Evolutionary conservation across 1,140 invertebrate species (phyloP).

Genomic region (Anoplolepis gracilipes): DNA sequence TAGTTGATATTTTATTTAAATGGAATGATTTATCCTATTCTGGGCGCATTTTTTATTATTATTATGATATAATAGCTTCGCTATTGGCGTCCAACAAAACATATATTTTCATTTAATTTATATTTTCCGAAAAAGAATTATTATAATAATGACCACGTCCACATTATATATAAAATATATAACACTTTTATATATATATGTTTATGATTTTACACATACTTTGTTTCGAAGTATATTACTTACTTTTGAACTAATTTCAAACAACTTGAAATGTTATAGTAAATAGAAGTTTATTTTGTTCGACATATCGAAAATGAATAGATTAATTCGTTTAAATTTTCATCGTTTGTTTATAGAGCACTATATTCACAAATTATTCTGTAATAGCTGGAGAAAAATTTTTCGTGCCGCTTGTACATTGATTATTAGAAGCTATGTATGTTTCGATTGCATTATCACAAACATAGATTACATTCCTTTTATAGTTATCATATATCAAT

Average conservation of each 20-base stretch:
- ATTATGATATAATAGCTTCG: conserved; percentile 10
- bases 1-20: neutral
- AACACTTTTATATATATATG: neutral
- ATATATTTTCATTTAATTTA: conserved; percentile 16
- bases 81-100: conserved; percentile 4
- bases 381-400: neutral
- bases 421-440: conserved; percentile 2
- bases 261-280: neutral
- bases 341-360: no score
- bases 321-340: no score
- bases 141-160: neutral
- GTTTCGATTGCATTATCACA: neutral
- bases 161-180: neutral
- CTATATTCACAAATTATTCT: neutral
- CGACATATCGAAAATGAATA: neutral
- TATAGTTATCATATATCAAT: neutral
- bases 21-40: neutral
- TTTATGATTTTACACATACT: conserved; percentile 1
- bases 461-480: neutral
- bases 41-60: neutral
- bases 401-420: neutral
- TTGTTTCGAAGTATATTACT: neutral
- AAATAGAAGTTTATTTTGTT: neutral
- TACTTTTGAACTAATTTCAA: conserved; percentile 1
- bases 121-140: neutral